These are phyloP conservation scores for Natator depressus DNA, from an alignment of 2,113 vertebrate species.

Conservation along the genomic window DNA sequence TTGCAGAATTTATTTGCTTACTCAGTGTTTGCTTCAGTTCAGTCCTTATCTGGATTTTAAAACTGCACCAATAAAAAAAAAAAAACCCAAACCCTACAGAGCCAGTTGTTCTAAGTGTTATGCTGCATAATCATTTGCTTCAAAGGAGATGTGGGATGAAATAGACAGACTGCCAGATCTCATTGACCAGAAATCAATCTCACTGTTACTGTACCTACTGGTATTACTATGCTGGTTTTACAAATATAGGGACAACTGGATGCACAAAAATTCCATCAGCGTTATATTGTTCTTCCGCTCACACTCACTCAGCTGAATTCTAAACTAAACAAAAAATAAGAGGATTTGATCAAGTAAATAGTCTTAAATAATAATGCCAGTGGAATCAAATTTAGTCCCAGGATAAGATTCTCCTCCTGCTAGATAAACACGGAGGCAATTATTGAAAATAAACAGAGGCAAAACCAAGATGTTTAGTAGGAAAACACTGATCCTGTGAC, in stretches of 20 bases:
- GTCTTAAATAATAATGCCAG: background rate
- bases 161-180: background rate
- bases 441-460: slow-evolving; percentile 2
- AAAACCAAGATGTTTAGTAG: slow-evolving; percentile 6
- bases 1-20: background rate
- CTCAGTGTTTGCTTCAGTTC: background rate
- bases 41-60: rapidly evolving
- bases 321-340: background rate
- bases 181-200: background rate
- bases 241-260: background rate
- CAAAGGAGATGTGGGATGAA: rapidly evolving
- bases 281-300: background rate
- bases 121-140: background rate
- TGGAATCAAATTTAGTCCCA: background rate
- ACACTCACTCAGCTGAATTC: background rate
- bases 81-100: background rate
- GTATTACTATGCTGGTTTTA: rapidly evolving
- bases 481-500: background rate
- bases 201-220: rapidly evolving
- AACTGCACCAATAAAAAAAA: background rate
- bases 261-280: rapidly evolving
- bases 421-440: background rate
- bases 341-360: background rate
- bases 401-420: background rate
- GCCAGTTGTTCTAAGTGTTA: background rate